Evolutionary conservation across 2,113 vertebrate species (phyloP).

Genomic region (Atractosteus spatula): DNA sequence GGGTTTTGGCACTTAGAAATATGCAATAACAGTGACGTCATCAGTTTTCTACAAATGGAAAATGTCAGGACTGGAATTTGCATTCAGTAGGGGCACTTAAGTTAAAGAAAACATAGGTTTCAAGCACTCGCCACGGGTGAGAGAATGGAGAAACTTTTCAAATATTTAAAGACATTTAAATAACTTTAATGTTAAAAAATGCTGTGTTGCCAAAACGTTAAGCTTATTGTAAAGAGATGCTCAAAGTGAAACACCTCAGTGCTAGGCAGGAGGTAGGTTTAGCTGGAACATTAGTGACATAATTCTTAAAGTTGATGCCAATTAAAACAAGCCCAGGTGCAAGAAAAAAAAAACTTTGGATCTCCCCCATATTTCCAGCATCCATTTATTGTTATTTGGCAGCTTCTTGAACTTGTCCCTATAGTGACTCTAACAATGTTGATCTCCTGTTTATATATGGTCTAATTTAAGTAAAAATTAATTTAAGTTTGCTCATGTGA

Average conservation of each 20-base stretch:
- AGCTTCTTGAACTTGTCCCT: conserved; percentile 30
- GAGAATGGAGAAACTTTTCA: too few relatives aligned
- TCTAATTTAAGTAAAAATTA: too few relatives aligned
- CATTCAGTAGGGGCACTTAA: too few relatives aligned
- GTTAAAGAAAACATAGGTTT: too few relatives aligned
- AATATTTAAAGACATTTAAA: not conserved
- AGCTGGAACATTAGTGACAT: conserved; percentile 16
- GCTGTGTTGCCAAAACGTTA: conserved; percentile 1
- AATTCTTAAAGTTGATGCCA: not conserved
- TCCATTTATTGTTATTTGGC: not conserved
- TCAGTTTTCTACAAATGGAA: too few relatives aligned
- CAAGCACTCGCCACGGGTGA: too few relatives aligned
- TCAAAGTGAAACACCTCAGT: conserved; percentile 8
- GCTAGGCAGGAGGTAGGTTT: conserved; percentile 9
- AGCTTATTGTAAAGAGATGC: conserved; percentile 1
- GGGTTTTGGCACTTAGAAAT: too few relatives aligned
- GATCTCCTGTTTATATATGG: conserved; percentile 18
- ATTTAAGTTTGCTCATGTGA: too few relatives aligned
- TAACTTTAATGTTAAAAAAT: not conserved
- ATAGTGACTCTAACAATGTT: conserved; percentile 36
- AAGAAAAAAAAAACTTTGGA: not conserved
- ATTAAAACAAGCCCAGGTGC: conserved; percentile 19
- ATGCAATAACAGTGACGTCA: too few relatives aligned
- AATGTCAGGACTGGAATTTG: too few relatives aligned
- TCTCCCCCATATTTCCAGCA: not conserved